phyloP scores from a whole-genome alignment of 2,888 invertebrate species.

The Pegoplata infirma region DNA sequence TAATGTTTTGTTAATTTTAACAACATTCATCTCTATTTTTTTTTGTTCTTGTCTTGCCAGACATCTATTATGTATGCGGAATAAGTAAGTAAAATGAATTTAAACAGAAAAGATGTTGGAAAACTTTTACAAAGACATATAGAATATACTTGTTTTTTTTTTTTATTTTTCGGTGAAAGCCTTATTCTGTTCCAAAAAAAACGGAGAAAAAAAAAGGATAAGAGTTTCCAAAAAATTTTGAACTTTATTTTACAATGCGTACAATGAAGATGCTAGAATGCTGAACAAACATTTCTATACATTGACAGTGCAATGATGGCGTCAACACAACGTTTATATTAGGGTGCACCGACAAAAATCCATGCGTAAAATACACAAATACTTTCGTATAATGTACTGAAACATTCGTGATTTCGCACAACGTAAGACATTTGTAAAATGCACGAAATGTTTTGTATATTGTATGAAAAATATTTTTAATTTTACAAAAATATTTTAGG shows the following conservation, averaged over 20 bases:
- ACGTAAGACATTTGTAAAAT: too few species aligned
- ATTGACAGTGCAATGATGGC: slow-evolving; percentile 53
- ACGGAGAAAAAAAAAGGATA: slow-evolving; percentile 20
- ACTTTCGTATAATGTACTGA: too few species aligned
- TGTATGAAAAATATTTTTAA: too few species aligned
- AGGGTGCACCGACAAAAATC: neutral
- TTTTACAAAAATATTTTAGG: too few species aligned
- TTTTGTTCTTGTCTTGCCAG: slow-evolving; percentile 9
- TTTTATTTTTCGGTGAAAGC: slow-evolving; percentile 15
- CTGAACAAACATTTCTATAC: slow-evolving; percentile 45
- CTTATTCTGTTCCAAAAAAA: neutral
- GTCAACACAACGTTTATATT: slow-evolving; percentile 28
- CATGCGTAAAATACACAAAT: neutral
- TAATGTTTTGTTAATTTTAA: slow-evolving; percentile 53
- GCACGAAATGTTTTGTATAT: too few species aligned
- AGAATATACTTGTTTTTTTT: neutral
- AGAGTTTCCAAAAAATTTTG: slow-evolving; percentile 28
- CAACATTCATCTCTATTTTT: slow-evolving; percentile 20
- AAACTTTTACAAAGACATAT: slow-evolving; percentile 22
- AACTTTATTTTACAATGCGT: slow-evolving; percentile 46
- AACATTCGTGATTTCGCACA: too few species aligned
- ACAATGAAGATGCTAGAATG: slow-evolving; percentile 50
- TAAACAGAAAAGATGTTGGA: neutral
- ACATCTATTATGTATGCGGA: slow-evolving; percentile 50
- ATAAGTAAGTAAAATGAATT: slow-evolving; percentile 46